Percentiles rank a stretch among this genome's conserved stretches.
Evolutionary conservation across 2,797 vertebrate genomes (phyloP).

Genomic region (Spheniscus humboldti): DNA sequence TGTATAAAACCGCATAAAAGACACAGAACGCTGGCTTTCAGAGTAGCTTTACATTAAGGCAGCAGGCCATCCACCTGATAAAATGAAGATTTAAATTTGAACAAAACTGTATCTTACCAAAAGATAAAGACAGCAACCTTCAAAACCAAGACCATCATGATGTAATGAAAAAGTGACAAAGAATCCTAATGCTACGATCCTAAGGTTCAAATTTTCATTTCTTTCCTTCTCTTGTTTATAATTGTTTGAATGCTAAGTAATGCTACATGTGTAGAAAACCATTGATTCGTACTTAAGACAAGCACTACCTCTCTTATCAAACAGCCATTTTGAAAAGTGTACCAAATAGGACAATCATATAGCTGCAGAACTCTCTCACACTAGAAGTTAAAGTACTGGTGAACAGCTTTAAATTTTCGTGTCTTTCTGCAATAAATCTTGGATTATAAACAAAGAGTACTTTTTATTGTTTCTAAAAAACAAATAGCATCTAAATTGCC

Average conservation of each 20-base stretch:
- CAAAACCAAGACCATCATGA: background rate
- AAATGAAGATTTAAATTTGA: background rate
- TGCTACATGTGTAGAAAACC: background rate
- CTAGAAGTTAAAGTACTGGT: background rate
- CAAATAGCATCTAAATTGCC: background rate
- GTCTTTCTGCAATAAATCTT: background rate
- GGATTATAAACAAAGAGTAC: background rate
- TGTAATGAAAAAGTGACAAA: background rate
- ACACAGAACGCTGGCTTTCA: background rate
- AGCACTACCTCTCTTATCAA: background rate
- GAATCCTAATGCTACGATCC: background rate
- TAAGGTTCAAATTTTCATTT: background rate
- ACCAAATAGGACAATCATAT: background rate
- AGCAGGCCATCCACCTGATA: background rate
- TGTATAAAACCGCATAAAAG: background rate
- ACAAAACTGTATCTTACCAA: background rate
- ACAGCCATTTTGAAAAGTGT: background rate
- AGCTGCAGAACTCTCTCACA: background rate
- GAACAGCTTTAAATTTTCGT: background rate
- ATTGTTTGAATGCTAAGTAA: background rate
- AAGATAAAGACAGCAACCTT: background rate
- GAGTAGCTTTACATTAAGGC: background rate
- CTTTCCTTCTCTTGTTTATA: background rate
- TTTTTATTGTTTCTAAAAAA: background rate
- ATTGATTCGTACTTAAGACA: background rate